Evolutionary conservation across 2,113 vertebrate species (phyloP), one percentile per base, ranked within the genome.

Genomic region (Bufo bufo): DNA sequence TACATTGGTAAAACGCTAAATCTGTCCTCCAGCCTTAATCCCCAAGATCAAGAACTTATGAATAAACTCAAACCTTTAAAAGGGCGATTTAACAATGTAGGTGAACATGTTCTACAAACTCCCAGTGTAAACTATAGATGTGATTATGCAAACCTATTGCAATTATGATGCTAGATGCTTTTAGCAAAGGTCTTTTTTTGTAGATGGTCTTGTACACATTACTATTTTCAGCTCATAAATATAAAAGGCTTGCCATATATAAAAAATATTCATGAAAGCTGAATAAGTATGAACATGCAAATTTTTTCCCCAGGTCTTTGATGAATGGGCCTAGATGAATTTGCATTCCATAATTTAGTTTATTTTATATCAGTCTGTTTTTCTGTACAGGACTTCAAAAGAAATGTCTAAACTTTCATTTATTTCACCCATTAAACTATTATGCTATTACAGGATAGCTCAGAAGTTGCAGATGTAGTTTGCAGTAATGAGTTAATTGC

Each of bases 401-500:
- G 52, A 33, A 58, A 61, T 61, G 49, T 54, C 6, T 54, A 50
- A 63, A 75, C 61, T 61, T 82, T 50, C 54, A 72, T 82, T 87
- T 75, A 16, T 82, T 82, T 74, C 43, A 66, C 19, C 56, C 86
- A 75, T 72, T 82, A 87, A 87, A 74, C 66, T 71, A 61, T 75
- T 82, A 59, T 45, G 61, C 54, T 82, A 49, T 65, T 77, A 61
- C 63, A 87, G 54, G 86, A 82, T 87, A 59, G n/a, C 56, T 82
- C n/a, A 75, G 79, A 82, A 59, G 54, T 49, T 82, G 69, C 86
- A 87, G 79, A 82, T 82, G 75, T 82, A 75, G 54, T 74, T 87
- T 81, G 56, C 79, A 87, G 50, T 87, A 87, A 75, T 82, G 79
- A 82, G 79, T 87, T 87, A 82, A 61, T 86, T 90, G 82, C 83